Conservation (phyloP, 2,888 invertebrate genomes). For the Amphiduros pacificus region DNA sequence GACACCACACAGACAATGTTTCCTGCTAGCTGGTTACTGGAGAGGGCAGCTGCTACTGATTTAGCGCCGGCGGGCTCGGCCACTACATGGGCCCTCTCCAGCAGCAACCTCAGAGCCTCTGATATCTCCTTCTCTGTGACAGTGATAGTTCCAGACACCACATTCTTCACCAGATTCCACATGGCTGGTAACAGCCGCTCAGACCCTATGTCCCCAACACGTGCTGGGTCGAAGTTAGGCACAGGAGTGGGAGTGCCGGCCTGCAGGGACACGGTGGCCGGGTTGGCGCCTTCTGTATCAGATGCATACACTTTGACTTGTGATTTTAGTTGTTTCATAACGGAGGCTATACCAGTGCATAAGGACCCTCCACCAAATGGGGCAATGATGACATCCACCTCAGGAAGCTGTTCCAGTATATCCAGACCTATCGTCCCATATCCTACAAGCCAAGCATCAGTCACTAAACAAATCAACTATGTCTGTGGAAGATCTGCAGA, state of each 20-base stretch:
- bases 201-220: slow-evolving; percentile 56
- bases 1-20: slow-evolving; percentile 51
- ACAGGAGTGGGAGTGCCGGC: slow-evolving; percentile 35
- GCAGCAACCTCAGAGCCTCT: slow-evolving; percentile 42
- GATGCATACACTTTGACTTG: slow-evolving; percentile 43
- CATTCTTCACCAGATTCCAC: slow-evolving; percentile 44
- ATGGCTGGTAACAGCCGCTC: slow-evolving; percentile 46
- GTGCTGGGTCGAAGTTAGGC: slow-evolving; percentile 38
- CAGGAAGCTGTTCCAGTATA: slow-evolving; percentile 50
- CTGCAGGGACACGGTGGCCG: slow-evolving; percentile 40
- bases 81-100: slow-evolving; percentile 46
- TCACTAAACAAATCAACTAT: too few species aligned
- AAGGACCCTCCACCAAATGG: slow-evolving; percentile 54
- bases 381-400: slow-evolving; percentile 47
- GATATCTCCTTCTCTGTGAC: slow-evolving; percentile 42
- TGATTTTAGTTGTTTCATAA: slow-evolving; percentile 41
- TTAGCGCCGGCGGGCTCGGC: slow-evolving; percentile 54
- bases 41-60: slow-evolving; percentile 41
- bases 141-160: slow-evolving; percentile 44
- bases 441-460: too few species aligned
- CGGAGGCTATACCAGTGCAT: slow-evolving; percentile 46
- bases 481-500: too few species aligned
- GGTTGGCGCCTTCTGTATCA: slow-evolving; percentile 45
- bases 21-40: slow-evolving; percentile 23
- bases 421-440: slow-evolving; percentile 54